Conservation (phyloP, 2,797 vertebrate genomes). For the Cynodonichthys magdalenae region DNA sequence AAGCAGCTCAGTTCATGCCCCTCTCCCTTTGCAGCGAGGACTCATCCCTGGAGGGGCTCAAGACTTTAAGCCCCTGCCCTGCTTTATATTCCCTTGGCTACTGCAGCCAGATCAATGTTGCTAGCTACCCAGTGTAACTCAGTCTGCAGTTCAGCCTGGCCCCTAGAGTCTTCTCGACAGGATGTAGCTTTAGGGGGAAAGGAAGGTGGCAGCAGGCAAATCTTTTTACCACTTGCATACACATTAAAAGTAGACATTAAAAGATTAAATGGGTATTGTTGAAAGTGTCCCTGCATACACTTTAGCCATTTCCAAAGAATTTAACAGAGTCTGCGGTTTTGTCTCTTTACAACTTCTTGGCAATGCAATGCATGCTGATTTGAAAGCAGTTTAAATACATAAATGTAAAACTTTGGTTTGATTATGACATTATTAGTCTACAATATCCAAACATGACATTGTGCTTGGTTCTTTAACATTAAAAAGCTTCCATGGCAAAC, state of each 20-base stretch:
- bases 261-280: slow-evolving; percentile 26
- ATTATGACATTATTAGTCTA: too few species aligned
- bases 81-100: slow-evolving; percentile 91
- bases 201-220: slow-evolving; percentile 52
- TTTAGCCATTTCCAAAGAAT: slow-evolving; percentile 10
- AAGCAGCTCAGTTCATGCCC: slow-evolving; percentile 80
- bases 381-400: background rate
- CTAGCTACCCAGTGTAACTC: slow-evolving; percentile 89
- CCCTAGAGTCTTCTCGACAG: slow-evolving; percentile 61
- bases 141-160: slow-evolving; percentile 64
- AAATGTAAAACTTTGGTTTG: background rate
- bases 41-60: slow-evolving; percentile 90
- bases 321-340: background rate
- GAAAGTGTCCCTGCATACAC: slow-evolving; percentile 40
- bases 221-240: slow-evolving; percentile 38
- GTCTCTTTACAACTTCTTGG: too few species aligned
- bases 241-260: slow-evolving; percentile 47
- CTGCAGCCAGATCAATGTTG: slow-evolving; percentile 75
- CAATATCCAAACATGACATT: background rate
- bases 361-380: background rate
- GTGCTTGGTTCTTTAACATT: background rate
- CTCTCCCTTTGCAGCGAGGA: slow-evolving; percentile 90
- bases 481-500: background rate
- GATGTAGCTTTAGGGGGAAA: slow-evolving; percentile 48
- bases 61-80: slow-evolving; percentile 93